Conservation (phyloP, 2,888 invertebrate species). For the Trilocha varians region DNA sequence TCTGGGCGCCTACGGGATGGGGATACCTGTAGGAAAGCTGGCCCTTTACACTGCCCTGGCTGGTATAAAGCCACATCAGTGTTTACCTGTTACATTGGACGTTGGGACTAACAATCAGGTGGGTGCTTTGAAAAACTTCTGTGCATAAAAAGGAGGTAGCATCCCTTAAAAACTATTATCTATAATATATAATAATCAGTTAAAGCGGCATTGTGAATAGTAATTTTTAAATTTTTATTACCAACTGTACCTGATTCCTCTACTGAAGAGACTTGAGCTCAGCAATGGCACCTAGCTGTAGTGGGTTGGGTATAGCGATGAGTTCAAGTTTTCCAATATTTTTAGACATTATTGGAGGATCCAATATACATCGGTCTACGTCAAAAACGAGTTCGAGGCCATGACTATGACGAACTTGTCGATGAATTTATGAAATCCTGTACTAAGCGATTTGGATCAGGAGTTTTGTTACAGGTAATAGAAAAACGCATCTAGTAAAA, state of each 20-base stretch:
- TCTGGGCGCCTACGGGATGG: slow-evolving; percentile 95
- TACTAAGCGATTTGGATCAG: slow-evolving; percentile 82
- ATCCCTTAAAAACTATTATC: no score
- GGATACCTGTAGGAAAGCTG: slow-evolving; percentile 95
- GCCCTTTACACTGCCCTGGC: slow-evolving; percentile 94
- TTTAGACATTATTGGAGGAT: slow-evolving; percentile 84
- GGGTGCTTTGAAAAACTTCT: no score
- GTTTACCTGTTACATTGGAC: slow-evolving; percentile 91
- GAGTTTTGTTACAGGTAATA: slow-evolving; percentile 77
- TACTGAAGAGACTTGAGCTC: no score
- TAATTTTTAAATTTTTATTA: no score
- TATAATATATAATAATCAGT: no score
- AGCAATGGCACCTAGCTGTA: no score
- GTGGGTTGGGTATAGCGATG: neutral
- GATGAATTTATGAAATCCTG: slow-evolving; percentile 96
- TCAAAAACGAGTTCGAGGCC: slow-evolving; percentile 85
- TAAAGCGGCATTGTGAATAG: no score
- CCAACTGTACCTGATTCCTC: no score
- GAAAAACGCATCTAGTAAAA: neutral
- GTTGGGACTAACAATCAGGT: slow-evolving; percentile 92
- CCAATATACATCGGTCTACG: slow-evolving; percentile 92
- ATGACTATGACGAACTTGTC: slow-evolving; percentile 87
- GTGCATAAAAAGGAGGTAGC: no score
- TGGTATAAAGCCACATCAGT: slow-evolving; percentile 91
- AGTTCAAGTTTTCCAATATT: slow-evolving; percentile 11